Conservation (phyloP, 2,113 vertebrate species). For the Eulemur rufifrons region DNA sequence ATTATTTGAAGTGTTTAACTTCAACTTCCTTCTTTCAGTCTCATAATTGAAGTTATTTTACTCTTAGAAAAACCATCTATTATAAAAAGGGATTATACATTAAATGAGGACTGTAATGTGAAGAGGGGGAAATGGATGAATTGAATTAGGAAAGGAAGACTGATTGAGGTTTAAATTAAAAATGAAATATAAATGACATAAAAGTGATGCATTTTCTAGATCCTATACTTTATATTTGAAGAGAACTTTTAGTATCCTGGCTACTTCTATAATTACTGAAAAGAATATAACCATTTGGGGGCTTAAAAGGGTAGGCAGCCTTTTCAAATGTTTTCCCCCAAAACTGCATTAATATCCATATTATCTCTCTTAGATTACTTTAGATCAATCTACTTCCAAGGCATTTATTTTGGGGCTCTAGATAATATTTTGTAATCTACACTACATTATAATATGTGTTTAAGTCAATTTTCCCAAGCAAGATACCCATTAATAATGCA, state of each 20-base stretch:
- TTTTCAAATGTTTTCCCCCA: constrained; percentile 5
- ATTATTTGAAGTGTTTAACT: constrained; percentile 65
- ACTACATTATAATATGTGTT: neutral
- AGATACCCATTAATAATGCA: neutral
- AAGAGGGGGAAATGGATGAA: constrained; percentile 37
- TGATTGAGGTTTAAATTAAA: constrained; percentile 70
- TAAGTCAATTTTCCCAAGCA: neutral
- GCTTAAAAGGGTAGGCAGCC: constrained; percentile 14
- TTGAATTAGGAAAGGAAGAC: constrained; percentile 50
- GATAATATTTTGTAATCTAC: neutral
- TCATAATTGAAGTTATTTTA: constrained; percentile 69
- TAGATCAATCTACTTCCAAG: neutral
- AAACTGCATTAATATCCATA: neutral
- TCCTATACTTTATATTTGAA: constrained; percentile 53
- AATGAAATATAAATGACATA: constrained; percentile 68
- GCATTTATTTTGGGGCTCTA: constrained; percentile 5
- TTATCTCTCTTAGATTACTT: constrained; percentile 2
- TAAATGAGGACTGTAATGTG: constrained; percentile 49
- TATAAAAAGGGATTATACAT: constrained; percentile 57
- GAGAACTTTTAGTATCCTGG: constrained; percentile 55
- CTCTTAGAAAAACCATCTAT: constrained; percentile 58
- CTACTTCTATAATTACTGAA: constrained; percentile 49
- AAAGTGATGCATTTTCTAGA: constrained; percentile 68
- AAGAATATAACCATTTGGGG: constrained; percentile 25
- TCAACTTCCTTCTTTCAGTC: constrained; percentile 43